phyloP scores from a whole-genome alignment of 1,140 invertebrate genomes.

The Drosophila tristis region DNA sequence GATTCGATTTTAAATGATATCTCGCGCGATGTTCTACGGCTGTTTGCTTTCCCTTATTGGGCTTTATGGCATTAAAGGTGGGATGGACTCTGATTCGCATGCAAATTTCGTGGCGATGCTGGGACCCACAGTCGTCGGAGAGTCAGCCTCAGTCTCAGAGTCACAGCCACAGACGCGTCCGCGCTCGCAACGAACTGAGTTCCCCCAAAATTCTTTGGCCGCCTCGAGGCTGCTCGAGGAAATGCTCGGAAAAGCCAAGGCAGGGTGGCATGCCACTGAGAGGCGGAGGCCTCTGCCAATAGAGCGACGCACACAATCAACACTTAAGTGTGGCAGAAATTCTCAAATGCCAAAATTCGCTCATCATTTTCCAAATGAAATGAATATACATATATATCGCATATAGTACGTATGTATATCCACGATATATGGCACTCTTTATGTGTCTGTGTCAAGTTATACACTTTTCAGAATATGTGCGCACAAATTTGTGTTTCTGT shows the following conservation, averaged over 20 bases:
- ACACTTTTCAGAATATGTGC: slow-evolving; percentile 30
- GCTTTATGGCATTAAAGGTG: slow-evolving; percentile 42
- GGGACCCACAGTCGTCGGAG: slow-evolving; percentile 61
- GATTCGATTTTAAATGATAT: slow-evolving; percentile 59
- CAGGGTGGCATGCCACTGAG: slow-evolving; percentile 1
- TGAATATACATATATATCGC: slow-evolving; percentile 8
- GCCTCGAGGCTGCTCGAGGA: slow-evolving; percentile 37
- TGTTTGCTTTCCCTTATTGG: slow-evolving; percentile 28
- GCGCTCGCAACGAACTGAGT: slow-evolving; percentile 77
- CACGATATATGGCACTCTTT: slow-evolving; percentile 48
- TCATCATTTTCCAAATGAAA: slow-evolving; percentile 76
- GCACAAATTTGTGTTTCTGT: slow-evolving; percentile 4
- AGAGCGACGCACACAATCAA: slow-evolving; percentile 79
- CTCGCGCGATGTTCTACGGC: slow-evolving; percentile 25
- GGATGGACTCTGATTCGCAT: slow-evolving; percentile 55
- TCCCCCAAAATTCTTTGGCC: slow-evolving; percentile 60
- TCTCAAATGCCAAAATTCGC: slow-evolving; percentile 78
- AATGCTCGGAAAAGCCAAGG: slow-evolving; percentile 37
- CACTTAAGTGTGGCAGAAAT: slow-evolving; percentile 78
- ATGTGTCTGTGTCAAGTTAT: slow-evolving; percentile 32
- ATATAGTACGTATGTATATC: neutral
- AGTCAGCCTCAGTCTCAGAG: slow-evolving; percentile 36
- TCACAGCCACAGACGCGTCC: slow-evolving; percentile 73
- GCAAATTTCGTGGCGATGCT: slow-evolving; percentile 50
- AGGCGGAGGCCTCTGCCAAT: slow-evolving; percentile 58